Evolutionary conservation across 2,113 vertebrate genomes (phyloP), one percentile per base, ranked within the genome.

Genomic region (Macrotus californicus): DNA sequence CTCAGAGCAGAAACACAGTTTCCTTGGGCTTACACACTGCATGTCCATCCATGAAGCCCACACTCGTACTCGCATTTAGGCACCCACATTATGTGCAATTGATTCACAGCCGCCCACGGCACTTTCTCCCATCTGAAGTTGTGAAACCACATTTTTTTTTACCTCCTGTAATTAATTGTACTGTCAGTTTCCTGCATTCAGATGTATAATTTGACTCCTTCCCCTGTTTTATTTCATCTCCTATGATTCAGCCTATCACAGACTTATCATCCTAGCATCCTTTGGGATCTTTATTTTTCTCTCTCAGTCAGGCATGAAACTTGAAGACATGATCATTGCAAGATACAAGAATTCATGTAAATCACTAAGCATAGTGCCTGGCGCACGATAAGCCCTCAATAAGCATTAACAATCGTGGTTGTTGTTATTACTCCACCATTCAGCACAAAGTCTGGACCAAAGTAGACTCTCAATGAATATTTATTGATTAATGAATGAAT

Each of bases 271-370:
- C 56, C 36, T 66, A 84, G 41, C 26, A 69, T 66, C 5, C 50
- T 85, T 92, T 77, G 19, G 9, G 39, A 67, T 94, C 67, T 95
- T 82, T 89, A 66, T 94, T 80, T 80, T 95, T 80, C 64, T 89
- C 82, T 92, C 73, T 73, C 54, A 73, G 59, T 79, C 80, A 73
- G 75, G 13, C 22, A 29, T 75, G 59, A 29, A 41, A 39, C 15
- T 85, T 95, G 31, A 94, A 22, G 41, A 70, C 41, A 67, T 41
- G 59, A 59, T 92, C 56, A 67, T 88, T 82, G 24, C 52, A 66
- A 87, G 84, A 52, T 59, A 81, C 52, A 15, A 59, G 59, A 84
- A 80, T 80, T 90, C 64, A 26, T 84, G 11, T 76, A 39, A 80
- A 89, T n/a, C 80, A 7, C 41, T 80, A 94, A 91, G 73, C 26